Percentiles rank a stretch among this genome's conserved stretches.
Evolutionary conservation across 2,888 invertebrate genomes (phyloP).

Genomic region (Ochropacha duplaris): DNA sequence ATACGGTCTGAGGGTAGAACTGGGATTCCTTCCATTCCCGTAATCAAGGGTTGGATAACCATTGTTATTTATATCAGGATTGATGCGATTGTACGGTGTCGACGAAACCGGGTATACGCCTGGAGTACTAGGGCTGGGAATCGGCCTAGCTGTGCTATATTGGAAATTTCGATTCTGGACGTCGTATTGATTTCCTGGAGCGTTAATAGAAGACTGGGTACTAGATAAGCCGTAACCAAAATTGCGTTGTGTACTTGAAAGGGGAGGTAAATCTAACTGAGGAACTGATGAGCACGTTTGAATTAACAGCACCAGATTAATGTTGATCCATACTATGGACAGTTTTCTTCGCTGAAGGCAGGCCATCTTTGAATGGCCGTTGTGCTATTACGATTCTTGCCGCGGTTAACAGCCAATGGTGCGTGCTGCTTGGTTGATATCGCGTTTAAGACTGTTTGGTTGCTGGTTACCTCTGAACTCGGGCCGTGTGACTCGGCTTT

Average conservation of each 20-base stretch:
- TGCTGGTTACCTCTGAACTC: constrained; percentile 53
- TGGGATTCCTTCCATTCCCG: constrained; percentile 56
- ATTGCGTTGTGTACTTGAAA: constrained; percentile 65
- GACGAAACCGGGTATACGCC: constrained; percentile 65
- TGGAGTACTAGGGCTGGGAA: constrained; percentile 43
- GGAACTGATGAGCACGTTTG: constrained; percentile 46
- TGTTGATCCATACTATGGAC: constrained; percentile 48
- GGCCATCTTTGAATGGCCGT: constrained; percentile 62
- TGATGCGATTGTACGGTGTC: constrained; percentile 63
- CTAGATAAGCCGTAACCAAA: constrained; percentile 68
- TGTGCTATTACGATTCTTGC: constrained; percentile 24
- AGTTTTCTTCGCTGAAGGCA: constrained; percentile 46
- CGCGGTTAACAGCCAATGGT: constrained; percentile 52
- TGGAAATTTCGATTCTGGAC: constrained; percentile 57
- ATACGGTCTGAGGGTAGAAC: constrained; percentile 57
- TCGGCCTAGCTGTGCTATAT: constrained; percentile 60
- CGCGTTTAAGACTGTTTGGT: constrained; percentile 66
- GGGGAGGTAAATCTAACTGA: constrained; percentile 83
- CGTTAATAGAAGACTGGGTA: constrained; percentile 62
- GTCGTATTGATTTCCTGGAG: constrained; percentile 71
- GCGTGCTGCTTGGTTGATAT: constrained; percentile 69
- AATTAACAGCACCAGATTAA: constrained; percentile 44
- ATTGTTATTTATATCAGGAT: constrained; percentile 75
- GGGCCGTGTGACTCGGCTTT: constrained; percentile 73
- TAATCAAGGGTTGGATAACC: constrained; percentile 67